These are phyloP conservation scores for Xiphorhynchus elegans DNA, from an alignment of 2,113 vertebrate species.

Conservation along the genomic window DNA sequence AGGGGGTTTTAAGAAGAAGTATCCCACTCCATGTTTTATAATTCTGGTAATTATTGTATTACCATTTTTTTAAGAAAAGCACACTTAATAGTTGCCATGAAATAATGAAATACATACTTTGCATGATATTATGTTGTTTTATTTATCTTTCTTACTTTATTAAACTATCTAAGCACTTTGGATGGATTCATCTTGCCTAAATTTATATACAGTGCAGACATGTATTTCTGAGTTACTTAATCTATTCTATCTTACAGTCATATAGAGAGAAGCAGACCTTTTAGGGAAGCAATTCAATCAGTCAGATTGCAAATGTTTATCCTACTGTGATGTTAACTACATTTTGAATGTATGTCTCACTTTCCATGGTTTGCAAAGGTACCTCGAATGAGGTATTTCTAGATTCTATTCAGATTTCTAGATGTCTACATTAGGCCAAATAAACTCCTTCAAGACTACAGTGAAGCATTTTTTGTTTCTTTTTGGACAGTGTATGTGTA, in stretches of 20 bases:
- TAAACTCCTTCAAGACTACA: background rate
- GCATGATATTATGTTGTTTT: background rate
- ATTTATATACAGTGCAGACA: background rate
- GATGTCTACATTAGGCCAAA: background rate
- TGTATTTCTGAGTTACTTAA: background rate
- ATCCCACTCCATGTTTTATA: background rate
- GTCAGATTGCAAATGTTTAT: background rate
- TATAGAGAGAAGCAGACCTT: background rate
- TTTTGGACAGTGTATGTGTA: background rate
- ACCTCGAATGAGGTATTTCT: background rate
- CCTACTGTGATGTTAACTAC: background rate
- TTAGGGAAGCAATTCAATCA: background rate
- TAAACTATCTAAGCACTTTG: conserved; percentile 11
- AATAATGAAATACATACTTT: background rate
- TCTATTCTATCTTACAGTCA: background rate
- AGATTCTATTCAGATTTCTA: background rate
- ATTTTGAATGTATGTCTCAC: background rate
- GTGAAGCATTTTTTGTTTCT: background rate
- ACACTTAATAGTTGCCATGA: background rate
- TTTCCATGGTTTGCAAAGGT: background rate
- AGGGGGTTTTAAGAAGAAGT: background rate
- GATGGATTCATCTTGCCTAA: background rate
- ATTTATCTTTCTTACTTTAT: conserved; percentile 53
- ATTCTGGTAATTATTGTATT: background rate
- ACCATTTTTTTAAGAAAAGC: background rate